Evolutionary conservation across 2,797 vertebrate genomes (phyloP).

Genomic region (Sebastes vulpes): DNA sequence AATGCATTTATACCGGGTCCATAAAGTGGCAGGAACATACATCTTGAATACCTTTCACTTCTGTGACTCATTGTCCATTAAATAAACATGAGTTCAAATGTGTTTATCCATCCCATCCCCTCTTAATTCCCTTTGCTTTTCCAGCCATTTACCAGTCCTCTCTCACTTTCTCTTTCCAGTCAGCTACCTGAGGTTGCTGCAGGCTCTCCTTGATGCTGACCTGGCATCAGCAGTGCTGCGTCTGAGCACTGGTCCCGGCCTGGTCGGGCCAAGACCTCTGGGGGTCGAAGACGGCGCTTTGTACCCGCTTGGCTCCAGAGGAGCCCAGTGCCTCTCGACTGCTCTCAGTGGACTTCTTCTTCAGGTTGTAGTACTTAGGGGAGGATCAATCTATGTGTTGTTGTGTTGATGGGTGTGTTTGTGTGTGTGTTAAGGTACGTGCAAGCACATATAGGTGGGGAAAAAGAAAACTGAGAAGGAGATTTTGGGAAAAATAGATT

Average conservation of each 20-base stretch:
- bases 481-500: not conserved
- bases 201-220: conserved; percentile 86
- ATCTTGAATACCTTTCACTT: not conserved
- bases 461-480: not conserved
- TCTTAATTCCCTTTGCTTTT: not conserved
- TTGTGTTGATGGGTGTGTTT: not conserved
- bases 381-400: not conserved
- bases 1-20: not conserved
- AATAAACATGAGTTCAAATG: not conserved
- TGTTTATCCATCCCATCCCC: not conserved
- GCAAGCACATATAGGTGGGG: not conserved
- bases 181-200: conserved; percentile 89
- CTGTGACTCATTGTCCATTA: not conserved
- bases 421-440: not conserved
- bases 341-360: conserved; percentile 90
- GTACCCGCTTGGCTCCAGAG: conserved; percentile 85
- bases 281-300: conserved; percentile 81
- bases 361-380: conserved; percentile 74
- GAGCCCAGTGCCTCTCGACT: conserved; percentile 82
- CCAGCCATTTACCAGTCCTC: not conserved
- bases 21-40: not conserved
- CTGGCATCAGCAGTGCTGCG: conserved; percentile 87
- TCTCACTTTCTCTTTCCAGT: conserved; percentile 73
- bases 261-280: conserved; percentile 56
- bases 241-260: conserved; percentile 62